A percentile compares a stretch with the other conserved stretches of the same genome.
Conservation (phyloP, 2,113 vertebrate species). For the Nipponia nippon region DNA sequence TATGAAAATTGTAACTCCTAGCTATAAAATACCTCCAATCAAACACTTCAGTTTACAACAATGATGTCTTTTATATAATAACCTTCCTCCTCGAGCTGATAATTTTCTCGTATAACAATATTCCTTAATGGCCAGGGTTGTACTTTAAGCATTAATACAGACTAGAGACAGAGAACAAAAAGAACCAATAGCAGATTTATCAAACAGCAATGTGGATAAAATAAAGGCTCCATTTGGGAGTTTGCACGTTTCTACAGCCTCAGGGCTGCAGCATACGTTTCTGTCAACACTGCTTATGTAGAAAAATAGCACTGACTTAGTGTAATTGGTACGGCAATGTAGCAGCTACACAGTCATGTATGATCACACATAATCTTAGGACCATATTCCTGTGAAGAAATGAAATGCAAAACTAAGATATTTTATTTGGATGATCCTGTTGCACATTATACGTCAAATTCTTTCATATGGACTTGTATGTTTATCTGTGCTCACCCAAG, state of each 20-base stretch:
- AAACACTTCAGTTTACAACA: neutral
- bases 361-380: neutral
- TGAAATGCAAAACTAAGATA: neutral
- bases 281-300: constrained; percentile 33
- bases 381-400: neutral
- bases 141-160: neutral
- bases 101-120: neutral
- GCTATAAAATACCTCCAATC: neutral
- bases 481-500: neutral
- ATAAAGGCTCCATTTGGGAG: neutral
- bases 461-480: neutral
- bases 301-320: constrained; percentile 17
- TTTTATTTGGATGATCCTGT: neutral
- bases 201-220: neutral
- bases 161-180: neutral
- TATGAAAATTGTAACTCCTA: neutral
- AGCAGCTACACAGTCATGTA: neutral
- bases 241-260: constrained; percentile 15
- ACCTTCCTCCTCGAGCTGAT: neutral
- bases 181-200: neutral
- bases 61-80: neutral
- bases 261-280: constrained; percentile 4
- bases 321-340: neutral
- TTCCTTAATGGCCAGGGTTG: neutral
- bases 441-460: neutral